phyloP scores from a whole-genome alignment of 2,797 vertebrate species.

The Malacoctenus gilli region DNA sequence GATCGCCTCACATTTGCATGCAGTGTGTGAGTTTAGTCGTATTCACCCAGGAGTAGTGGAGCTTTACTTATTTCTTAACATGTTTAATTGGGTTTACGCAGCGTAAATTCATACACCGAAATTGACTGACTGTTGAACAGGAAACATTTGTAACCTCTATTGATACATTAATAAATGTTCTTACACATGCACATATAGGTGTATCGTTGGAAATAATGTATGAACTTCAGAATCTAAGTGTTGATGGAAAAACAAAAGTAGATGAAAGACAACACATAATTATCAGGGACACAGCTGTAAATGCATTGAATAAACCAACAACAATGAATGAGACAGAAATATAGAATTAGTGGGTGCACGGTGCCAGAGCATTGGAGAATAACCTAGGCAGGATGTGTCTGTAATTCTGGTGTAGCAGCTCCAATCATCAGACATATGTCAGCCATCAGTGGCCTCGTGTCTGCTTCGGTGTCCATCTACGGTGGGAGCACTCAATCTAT shows the following conservation, averaged over 20 bases:
- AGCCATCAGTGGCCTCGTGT: conserved; percentile 76
- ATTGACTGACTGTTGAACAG: conserved; percentile 43
- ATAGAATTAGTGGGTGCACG: conserved; percentile 2
- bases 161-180: no score
- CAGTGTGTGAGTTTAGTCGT: conserved; percentile 64
- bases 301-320: neutral
- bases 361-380: conserved; percentile 11
- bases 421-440: conserved; percentile 73
- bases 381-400: conserved; percentile 42
- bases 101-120: conserved; percentile 60
- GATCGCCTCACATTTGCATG: conserved; percentile 80
- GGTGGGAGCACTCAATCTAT: conserved; percentile 78
- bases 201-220: no score
- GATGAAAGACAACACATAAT: no score
- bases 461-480: conserved; percentile 71
- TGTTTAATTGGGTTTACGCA: conserved; percentile 82
- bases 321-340: neutral
- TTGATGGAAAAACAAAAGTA: no score
- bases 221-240: no score
- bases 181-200: no score
- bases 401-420: conserved; percentile 51
- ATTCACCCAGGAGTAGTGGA: conserved; percentile 80
- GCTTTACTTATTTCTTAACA: conserved; percentile 85
- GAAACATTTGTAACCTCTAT: conserved; percentile 1
- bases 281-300: no score